Base-by-base conservation (phyloP, 1,140 invertebrate species). In the Megalopta genalis region DNA sequence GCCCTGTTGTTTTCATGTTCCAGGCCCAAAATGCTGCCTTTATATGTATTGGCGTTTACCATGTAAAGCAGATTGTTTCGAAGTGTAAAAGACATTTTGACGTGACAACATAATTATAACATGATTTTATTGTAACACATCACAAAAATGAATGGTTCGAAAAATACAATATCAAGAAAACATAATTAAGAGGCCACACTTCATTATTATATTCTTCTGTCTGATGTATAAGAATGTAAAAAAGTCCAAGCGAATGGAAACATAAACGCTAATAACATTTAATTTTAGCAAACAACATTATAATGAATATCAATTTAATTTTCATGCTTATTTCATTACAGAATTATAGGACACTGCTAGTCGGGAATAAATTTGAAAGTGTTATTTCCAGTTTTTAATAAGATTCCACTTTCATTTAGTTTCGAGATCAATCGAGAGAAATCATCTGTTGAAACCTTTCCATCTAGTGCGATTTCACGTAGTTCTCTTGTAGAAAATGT, bases 391-490 rank as follows among this genome's bases (percentile, higher is more conserved):
- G 97, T 97, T 88, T 98, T 96, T 78, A 99, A 93, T 68, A 99
- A 93, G 93, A 96, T 96, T 42, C 97, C 97, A 91, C 97, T 96
- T 85, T 96, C 94, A 88, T 99, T 98, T 76, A 98, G 93, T 66
- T 95, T 95, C 64, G 95, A 94, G 57, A 99, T 94, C 64, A 98
- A 94, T 83, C 94, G 90, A 67, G 93, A 91, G 90, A 96, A 94
- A 83, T 94, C 93, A 16, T 93, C 91, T 21, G 95, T 93, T 1
- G 94, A 84, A 72, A 98, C 93, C 21, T 95, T 95, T 14, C 93
- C 92, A n/a, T 95, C 93, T 60, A 94, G 91, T 7, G 95, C 95
- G 6, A 97, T 93, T 80, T 95, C 94, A 84, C 95, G 95, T 88
- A 99, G 95, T 91, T 98, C 96, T 39, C 95, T 94, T 62, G 95